Conservation (phyloP, 2,113 vertebrate species). For the Asarcornis scutulata region DNA sequence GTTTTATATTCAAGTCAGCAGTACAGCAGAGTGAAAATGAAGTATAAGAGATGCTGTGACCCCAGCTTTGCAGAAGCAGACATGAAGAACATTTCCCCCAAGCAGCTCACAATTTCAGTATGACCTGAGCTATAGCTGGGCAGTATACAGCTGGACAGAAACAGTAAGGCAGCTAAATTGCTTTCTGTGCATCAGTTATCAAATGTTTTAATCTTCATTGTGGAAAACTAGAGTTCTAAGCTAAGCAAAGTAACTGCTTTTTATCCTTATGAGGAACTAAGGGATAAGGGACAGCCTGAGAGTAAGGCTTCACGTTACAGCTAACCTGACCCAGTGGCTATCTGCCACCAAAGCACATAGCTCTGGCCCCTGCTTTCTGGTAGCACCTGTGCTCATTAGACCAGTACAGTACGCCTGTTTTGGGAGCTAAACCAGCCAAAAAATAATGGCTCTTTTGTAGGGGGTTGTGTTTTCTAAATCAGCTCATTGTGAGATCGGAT, state of each 20-base stretch:
- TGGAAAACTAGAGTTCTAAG: not conserved
- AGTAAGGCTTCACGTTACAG: not conserved
- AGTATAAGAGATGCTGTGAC: not conserved
- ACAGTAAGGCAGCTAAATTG: not conserved
- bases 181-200: not conserved
- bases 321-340: not conserved
- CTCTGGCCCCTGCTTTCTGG: not conserved
- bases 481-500: not conserved
- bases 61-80: not conserved
- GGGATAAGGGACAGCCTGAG: not conserved
- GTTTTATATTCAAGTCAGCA: not conserved
- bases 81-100: not conserved
- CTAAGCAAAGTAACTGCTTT: not conserved
- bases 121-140: not conserved
- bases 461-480: not conserved
- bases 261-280: not conserved
- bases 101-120: not conserved
- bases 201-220: not conserved
- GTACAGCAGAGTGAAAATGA: not conserved
- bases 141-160: not conserved
- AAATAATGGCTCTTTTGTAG: slow-evolving; percentile 14
- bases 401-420: not conserved
- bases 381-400: not conserved
- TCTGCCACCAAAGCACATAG: not conserved
- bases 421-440: not conserved